A percentile compares a stretch with the other conserved stretches of the same genome.
Conservation (phyloP, 2,888 invertebrate species). For the Petrophora chlorosata region DNA sequence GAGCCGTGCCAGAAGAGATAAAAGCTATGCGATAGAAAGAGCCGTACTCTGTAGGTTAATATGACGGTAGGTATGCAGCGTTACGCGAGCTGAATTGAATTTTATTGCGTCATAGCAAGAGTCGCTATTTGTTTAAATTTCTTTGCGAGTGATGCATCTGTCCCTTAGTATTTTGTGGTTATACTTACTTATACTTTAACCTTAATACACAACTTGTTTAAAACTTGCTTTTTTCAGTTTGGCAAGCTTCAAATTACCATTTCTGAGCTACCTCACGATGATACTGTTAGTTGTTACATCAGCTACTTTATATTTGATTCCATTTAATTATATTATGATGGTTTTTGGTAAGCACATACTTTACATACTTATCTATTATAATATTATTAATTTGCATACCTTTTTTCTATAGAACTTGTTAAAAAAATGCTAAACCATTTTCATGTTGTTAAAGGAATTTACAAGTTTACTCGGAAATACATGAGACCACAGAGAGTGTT, state of each 20-base stretch:
- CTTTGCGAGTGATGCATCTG: too few relatives aligned
- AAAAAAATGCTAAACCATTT: not conserved
- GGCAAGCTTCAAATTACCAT: slow-evolving; percentile 69
- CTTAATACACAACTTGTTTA: not conserved
- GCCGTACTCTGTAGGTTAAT: too few relatives aligned
- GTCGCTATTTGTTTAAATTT: too few relatives aligned
- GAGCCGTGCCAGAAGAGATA: too few relatives aligned
- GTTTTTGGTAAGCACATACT: slow-evolving; percentile 57
- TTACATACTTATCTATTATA: not conserved
- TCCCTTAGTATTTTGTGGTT: not conserved
- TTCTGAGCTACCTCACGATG: slow-evolving; percentile 65
- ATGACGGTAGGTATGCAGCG: too few relatives aligned
- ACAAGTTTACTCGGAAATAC: slow-evolving; percentile 69
- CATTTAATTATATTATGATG: slow-evolving; percentile 70
- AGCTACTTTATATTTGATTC: slow-evolving; percentile 56
- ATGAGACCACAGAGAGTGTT: slow-evolving; percentile 61
- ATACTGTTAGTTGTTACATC: slow-evolving; percentile 52
- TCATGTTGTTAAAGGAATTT: slow-evolving; percentile 56
- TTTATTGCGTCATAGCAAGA: too few relatives aligned
- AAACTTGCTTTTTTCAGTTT: slow-evolving; percentile 58
- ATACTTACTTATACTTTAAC: slow-evolving; percentile 1
- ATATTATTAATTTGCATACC: not conserved
- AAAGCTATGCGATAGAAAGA: too few relatives aligned
- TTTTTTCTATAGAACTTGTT: not conserved
- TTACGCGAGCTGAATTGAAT: too few relatives aligned